Percentiles rank a stretch among this genome's conserved stretches.
Conservation (phyloP, 2,113 vertebrate species). For the Gila orcuttii region DNA sequence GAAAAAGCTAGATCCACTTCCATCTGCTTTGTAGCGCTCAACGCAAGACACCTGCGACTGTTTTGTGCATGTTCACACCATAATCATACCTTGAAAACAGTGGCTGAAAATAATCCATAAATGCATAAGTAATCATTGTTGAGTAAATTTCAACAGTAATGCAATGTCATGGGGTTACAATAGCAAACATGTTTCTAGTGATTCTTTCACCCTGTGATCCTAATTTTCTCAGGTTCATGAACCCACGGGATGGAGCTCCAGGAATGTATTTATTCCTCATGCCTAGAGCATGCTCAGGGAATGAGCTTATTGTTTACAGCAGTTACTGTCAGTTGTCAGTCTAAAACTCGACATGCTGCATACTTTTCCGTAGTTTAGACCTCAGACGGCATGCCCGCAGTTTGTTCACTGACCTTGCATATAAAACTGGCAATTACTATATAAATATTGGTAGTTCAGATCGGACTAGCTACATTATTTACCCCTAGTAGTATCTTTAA, state of each 20-base stretch:
- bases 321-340: slow-evolving; percentile 27
- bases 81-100: neutral
- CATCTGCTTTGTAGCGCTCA: slow-evolving; percentile 6
- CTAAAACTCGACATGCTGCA: neutral
- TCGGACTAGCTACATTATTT: neutral
- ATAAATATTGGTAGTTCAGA: neutral
- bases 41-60: neutral
- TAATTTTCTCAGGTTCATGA: slow-evolving; percentile 12
- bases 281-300: slow-evolving; percentile 28
- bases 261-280: slow-evolving; percentile 24
- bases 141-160: slow-evolving; percentile 1
- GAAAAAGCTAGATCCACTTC: neutral
- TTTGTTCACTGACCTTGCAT: neutral
- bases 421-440: neutral
- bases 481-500: neutral
- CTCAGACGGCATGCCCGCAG: neutral
- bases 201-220: slow-evolving; percentile 9
- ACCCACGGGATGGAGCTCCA: slow-evolving; percentile 11
- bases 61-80: neutral
- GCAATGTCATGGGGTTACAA: slow-evolving; percentile 4
- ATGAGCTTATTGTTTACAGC: slow-evolving; percentile 17
- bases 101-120: neutral
- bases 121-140: slow-evolving; percentile 6
- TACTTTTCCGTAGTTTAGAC: neutral
- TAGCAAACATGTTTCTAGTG: neutral